A percentile compares a stretch with the other conserved stretches of the same genome.
These are phyloP conservation scores for Pluvialis apricaria DNA, from an alignment of 2,113 vertebrate genomes.

Conservation along the genomic window DNA sequence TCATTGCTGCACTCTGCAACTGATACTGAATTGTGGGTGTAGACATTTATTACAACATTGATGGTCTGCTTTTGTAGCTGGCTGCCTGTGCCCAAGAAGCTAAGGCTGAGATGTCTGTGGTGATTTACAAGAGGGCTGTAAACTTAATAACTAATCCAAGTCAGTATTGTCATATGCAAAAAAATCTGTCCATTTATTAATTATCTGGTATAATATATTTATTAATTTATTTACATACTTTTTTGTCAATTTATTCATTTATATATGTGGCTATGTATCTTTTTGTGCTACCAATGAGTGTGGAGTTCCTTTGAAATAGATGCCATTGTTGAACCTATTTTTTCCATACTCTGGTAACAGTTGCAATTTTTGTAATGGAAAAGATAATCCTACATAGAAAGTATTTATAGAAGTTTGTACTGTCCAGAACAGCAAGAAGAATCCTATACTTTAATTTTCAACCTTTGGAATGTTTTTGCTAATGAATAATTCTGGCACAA, in stretches of 20 bases:
- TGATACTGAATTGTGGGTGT: background rate
- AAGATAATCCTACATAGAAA: background rate
- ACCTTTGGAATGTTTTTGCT: background rate
- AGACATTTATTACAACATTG: background rate
- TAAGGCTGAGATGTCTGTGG: background rate
- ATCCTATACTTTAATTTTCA: background rate
- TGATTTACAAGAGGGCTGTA: background rate
- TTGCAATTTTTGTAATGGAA: background rate
- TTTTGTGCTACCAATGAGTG: background rate
- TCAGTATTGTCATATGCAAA: background rate
- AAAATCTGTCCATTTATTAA: background rate
- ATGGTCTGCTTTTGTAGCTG: background rate
- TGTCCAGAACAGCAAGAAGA: background rate
- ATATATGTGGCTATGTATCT: background rate
- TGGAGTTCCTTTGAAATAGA: background rate
- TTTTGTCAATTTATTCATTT: background rate
- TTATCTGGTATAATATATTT: background rate
- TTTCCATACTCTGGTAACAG: background rate
- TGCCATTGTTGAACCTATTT: background rate
- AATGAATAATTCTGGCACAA: background rate
- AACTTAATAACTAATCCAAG: background rate
- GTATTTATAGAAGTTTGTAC: background rate
- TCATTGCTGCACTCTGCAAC: background rate
- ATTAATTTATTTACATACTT: background rate
- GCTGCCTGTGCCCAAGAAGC: background rate